Evolutionary conservation across 2,797 vertebrate genomes (phyloP).

Genomic region (Pipistrellus pipistrellus): DNA sequence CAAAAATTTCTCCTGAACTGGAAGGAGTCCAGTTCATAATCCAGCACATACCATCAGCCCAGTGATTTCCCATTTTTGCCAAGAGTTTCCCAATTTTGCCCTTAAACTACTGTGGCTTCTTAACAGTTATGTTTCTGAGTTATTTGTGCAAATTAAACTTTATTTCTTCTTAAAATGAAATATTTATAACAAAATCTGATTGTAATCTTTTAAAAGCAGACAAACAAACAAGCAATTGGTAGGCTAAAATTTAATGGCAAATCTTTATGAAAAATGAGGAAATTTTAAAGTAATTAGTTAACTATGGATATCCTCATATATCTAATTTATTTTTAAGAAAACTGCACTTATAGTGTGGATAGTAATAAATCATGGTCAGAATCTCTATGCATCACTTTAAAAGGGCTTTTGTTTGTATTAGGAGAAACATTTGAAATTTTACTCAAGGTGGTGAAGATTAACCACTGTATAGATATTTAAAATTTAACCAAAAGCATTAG

Average conservation of each 20-base stretch:
- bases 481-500: slow-evolving; percentile 4
- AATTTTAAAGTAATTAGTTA: slow-evolving; percentile 43
- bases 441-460: background rate
- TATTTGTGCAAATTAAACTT: slow-evolving; percentile 58
- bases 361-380: background rate
- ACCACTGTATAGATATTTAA: background rate
- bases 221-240: background rate
- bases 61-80: background rate
- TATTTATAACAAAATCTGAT: slow-evolving; percentile 24
- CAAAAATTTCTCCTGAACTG: background rate
- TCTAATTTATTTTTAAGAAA: slow-evolving; percentile 47
- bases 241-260: slow-evolving; percentile 5
- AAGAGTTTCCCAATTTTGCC: slow-evolving; percentile 2
- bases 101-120: slow-evolving; percentile 35
- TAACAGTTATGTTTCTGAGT: slow-evolving; percentile 10
- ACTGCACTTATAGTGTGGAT: background rate
- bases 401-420: slow-evolving; percentile 5
- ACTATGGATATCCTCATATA: slow-evolving; percentile 6
- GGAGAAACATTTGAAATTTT: slow-evolving; percentile 3
- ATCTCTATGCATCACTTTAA: background rate
- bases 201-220: slow-evolving; percentile 48
- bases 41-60: background rate
- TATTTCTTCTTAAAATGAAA: slow-evolving; percentile 48
- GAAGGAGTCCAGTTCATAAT: background rate
- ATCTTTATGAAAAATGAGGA: slow-evolving; percentile 55